phyloP scores from a whole-genome alignment of 2,797 vertebrate species.

The Epinephelus coioides region DNA sequence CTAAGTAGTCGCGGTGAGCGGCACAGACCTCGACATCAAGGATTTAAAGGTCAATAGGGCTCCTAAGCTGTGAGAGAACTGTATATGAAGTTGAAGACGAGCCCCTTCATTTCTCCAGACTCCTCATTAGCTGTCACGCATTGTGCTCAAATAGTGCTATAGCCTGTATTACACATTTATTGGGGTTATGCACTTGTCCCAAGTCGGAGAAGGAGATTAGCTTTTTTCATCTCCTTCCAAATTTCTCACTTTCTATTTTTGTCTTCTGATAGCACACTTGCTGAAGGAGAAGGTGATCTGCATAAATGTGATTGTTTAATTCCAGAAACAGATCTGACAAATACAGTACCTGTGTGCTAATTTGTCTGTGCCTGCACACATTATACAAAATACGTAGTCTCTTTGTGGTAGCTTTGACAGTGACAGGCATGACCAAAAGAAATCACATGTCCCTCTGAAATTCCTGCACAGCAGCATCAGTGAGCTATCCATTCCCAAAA shows the following conservation, averaged over 20 bases:
- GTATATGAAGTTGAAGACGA: slow-evolving; percentile 44
- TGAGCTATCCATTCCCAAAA: slow-evolving; percentile 41
- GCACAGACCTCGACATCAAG: slow-evolving; percentile 39
- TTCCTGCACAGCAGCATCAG: slow-evolving; percentile 29
- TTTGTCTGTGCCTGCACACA: slow-evolving; percentile 1
- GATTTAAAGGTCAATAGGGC: slow-evolving; percentile 70
- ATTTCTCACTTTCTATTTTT: neutral
- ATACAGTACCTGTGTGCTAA: neutral
- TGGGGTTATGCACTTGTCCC: slow-evolving; percentile 29
- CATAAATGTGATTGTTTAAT: neutral
- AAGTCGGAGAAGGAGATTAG: slow-evolving; percentile 18
- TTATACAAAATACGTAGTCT: neutral
- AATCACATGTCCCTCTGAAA: slow-evolving; percentile 31
- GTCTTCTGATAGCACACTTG: neutral
- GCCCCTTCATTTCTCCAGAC: slow-evolving; percentile 46
- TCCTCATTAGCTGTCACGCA: slow-evolving; percentile 56
- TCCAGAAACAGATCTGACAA: neutral
- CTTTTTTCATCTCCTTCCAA: neutral
- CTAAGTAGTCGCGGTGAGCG: slow-evolving; percentile 34
- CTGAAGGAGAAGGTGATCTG: neutral
- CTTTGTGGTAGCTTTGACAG: neutral
- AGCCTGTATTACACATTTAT: slow-evolving; percentile 52
- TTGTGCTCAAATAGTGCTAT: slow-evolving; percentile 33
- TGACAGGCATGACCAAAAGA: neutral
- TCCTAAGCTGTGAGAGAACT: slow-evolving; percentile 41